Percentiles rank a stretch among this genome's conserved stretches.
Evolutionary conservation across 2,113 vertebrate genomes (phyloP).

Genomic region (Fulica atra): DNA sequence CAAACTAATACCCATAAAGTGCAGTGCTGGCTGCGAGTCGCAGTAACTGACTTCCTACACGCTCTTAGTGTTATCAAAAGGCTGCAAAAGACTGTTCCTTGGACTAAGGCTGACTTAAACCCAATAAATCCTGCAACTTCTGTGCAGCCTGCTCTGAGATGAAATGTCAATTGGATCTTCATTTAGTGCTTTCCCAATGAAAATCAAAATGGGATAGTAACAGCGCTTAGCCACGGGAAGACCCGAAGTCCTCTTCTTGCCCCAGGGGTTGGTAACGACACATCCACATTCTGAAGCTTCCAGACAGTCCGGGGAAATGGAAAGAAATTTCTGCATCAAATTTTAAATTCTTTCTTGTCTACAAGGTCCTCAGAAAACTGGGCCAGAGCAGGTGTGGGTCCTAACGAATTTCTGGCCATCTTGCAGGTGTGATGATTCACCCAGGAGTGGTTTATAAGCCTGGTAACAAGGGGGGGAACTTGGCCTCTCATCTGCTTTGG

Average conservation of each 20-base stretch:
- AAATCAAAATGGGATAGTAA: background rate
- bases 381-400: background rate
- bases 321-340: background rate
- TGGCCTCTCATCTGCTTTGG: background rate
- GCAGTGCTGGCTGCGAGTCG: background rate
- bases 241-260: background rate
- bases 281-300: background rate
- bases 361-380: background rate
- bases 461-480: background rate
- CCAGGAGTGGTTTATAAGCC: background rate
- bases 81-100: background rate
- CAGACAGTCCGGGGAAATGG: background rate
- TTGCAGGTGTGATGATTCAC: background rate
- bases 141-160: background rate
- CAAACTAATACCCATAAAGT: conserved; percentile 14
- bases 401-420: background rate
- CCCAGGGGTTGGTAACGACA: background rate
- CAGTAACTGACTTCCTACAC: background rate
- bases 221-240: background rate
- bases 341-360: background rate
- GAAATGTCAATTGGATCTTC: background rate
- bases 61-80: background rate
- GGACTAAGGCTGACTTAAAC: background rate
- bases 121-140: background rate
- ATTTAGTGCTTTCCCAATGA: background rate